A percentile compares a stretch with the other conserved stretches of the same genome.
Conservation (phyloP, 2,888 invertebrate genomes). For the Macaria notata region DNA sequence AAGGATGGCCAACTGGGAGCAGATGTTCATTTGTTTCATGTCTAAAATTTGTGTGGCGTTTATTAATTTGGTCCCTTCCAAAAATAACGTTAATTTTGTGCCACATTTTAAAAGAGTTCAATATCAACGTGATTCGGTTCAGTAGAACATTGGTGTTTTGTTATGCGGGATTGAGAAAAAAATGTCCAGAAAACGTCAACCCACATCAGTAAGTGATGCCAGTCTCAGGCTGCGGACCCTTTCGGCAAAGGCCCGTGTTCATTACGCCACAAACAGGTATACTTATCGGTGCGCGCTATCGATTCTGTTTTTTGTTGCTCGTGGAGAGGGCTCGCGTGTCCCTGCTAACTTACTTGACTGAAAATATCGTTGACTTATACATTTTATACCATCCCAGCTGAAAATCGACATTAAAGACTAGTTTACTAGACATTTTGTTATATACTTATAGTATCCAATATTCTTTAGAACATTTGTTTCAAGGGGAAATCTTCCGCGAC, state of each 20-base stretch:
- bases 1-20: no score
- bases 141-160: slow-evolving; percentile 29
- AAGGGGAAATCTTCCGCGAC: slow-evolving; percentile 26
- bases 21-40: no score
- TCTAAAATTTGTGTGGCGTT: not conserved
- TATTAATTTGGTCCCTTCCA: slow-evolving; percentile 3
- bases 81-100: slow-evolving; percentile 7
- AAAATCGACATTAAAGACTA: no score
- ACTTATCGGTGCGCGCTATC: slow-evolving; percentile 30
- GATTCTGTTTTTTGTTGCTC: slow-evolving; percentile 25
- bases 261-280: slow-evolving; percentile 39
- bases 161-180: slow-evolving; percentile 38
- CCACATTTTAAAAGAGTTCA: slow-evolving; percentile 8
- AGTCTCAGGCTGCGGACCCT: slow-evolving; percentile 41
- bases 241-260: slow-evolving; percentile 38
- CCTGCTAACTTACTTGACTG: slow-evolving; percentile 3
- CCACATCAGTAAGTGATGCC: slow-evolving; percentile 50
- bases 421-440: no score
- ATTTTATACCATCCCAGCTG: no score
- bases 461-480: slow-evolving; percentile 16
- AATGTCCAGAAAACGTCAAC: slow-evolving; percentile 53
- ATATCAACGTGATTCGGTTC: slow-evolving; percentile 12
- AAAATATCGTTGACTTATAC: not conserved
- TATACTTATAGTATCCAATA: no score
- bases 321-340: slow-evolving; percentile 7